Evolutionary conservation across 2,888 invertebrate genomes (phyloP).

Genomic region (Cactoblastis cactorum): DNA sequence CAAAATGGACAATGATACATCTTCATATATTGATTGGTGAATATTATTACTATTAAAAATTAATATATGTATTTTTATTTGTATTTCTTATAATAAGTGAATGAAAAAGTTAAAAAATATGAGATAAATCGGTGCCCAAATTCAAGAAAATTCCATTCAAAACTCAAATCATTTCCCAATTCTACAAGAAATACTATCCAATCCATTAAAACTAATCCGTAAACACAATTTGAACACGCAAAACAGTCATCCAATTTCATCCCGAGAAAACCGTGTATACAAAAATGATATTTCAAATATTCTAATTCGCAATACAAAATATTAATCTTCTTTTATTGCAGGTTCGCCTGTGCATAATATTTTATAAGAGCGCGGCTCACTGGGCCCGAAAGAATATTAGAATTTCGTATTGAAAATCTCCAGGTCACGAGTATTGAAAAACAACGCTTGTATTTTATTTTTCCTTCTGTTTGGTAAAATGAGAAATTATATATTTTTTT

Average conservation of each 20-base stretch:
- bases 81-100: too few relatives aligned
- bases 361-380: constrained; percentile 34
- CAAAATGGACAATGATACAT: too few relatives aligned
- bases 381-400: constrained; percentile 46
- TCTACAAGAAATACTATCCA: neutral
- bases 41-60: too few relatives aligned
- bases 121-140: too few relatives aligned
- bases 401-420: constrained; percentile 37
- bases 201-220: neutral
- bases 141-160: too few relatives aligned
- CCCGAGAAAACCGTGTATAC: neutral
- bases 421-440: constrained; percentile 34
- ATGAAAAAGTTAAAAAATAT: too few relatives aligned
- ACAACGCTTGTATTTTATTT: constrained; percentile 23
- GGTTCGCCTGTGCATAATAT: constrained; percentile 27
- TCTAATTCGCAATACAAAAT: constrained; percentile 40
- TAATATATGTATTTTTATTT: too few relatives aligned
- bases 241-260: neutral
- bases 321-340: constrained; percentile 50
- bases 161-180: too few relatives aligned
- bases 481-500: constrained; percentile 7
- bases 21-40: too few relatives aligned
- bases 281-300: constrained; percentile 20
- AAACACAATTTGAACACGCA: neutral
- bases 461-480: neutral